A percentile compares a stretch with the other conserved stretches of the same genome.
These are phyloP conservation scores for Xestia c-nigrum DNA, from an alignment of 2,888 invertebrate genomes.

Conservation along the genomic window DNA sequence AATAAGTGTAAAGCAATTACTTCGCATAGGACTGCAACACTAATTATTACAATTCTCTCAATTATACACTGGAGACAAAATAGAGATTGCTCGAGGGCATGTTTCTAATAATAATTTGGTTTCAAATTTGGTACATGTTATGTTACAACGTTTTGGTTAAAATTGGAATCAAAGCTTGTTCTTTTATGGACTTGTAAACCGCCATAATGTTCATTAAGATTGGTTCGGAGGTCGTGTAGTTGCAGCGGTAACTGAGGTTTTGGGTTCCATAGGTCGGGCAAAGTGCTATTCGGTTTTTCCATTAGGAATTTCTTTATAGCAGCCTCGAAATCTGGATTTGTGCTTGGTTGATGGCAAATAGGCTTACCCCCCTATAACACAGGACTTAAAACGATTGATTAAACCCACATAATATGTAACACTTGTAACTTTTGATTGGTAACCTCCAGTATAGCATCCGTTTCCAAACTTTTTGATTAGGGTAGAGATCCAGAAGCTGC, in stretches of 20 bases:
- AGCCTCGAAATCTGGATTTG: no score
- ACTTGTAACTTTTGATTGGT: constrained; percentile 7
- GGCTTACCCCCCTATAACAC: no score
- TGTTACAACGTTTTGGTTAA: not conserved
- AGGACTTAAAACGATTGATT: not conserved
- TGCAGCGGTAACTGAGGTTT: no score
- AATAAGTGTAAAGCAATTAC: constrained; percentile 48
- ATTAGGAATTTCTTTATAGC: no score
- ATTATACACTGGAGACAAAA: constrained; percentile 21
- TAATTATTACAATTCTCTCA: constrained; percentile 29
- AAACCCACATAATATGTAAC: not conserved
- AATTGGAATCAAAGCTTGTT: not conserved
- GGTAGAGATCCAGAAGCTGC: not conserved
- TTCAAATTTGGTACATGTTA: not conserved
- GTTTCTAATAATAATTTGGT: constrained; percentile 24
- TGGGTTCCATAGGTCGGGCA: no score
- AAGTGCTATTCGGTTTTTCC: no score
- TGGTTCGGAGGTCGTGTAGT: no score
- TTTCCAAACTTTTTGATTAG: constrained; percentile 34
- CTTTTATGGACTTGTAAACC: not conserved
- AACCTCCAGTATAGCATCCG: not conserved
- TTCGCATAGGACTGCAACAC: constrained; percentile 4
- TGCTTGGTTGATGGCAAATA: no score
- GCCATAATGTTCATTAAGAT: no score
- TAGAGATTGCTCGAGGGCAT: constrained; percentile 2